Conservation (phyloP, 2,888 invertebrate species). For the Eupithecia subfuscata region DNA sequence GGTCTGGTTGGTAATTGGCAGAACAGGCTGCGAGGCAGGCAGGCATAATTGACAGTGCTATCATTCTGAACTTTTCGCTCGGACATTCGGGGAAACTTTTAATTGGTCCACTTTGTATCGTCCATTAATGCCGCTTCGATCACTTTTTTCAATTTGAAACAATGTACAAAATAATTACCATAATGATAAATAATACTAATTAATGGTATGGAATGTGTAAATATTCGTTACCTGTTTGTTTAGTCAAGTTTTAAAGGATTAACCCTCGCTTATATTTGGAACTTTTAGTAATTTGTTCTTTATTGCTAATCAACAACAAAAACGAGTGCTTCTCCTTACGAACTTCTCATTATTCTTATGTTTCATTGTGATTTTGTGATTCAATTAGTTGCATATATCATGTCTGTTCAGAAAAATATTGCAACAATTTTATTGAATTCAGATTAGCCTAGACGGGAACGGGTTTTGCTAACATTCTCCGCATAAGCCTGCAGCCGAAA, state of each 20-base stretch:
- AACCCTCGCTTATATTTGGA: not conserved
- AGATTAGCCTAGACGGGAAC: constrained; percentile 34
- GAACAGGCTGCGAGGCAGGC: constrained; percentile 67
- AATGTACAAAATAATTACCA: constrained; percentile 1
- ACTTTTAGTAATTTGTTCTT: not conserved
- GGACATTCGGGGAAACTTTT: constrained; percentile 82
- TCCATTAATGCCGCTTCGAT: constrained; percentile 79
- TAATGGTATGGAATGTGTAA: not conserved
- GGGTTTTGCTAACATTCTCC: constrained; percentile 43
- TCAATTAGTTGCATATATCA: constrained; percentile 33
- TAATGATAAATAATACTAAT: not conserved
- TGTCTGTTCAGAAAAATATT: constrained; percentile 38
- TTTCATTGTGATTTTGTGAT: constrained; percentile 15
- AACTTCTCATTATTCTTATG: constrained; percentile 3
- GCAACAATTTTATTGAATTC: constrained; percentile 35
- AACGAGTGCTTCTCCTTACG: not conserved
- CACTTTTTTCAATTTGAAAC: constrained; percentile 43
- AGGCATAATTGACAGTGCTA: constrained; percentile 80
- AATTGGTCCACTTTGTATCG: constrained; percentile 82
- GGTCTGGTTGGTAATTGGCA: constrained; percentile 76
- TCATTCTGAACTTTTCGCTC: constrained; percentile 78
- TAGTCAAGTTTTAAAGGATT: not conserved
- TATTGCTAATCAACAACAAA: not conserved
- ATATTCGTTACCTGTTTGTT: not conserved
- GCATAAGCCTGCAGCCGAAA: constrained; percentile 28